Conservation (phyloP, 2,888 invertebrate genomes). For the Acronicta psi region DNA sequence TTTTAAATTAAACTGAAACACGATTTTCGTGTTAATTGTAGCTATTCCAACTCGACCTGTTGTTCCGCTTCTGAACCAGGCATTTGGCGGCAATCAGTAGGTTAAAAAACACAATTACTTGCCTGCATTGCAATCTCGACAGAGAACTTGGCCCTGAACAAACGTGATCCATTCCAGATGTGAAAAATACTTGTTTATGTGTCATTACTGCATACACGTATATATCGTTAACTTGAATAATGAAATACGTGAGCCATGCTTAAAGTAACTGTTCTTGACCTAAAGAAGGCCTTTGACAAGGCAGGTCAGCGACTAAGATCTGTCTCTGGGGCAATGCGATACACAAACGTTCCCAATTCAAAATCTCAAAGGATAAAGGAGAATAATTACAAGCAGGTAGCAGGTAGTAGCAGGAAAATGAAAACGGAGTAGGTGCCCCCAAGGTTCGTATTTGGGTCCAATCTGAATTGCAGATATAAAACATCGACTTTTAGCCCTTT, state of each 20-base stretch:
- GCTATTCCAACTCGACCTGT: slow-evolving; percentile 8
- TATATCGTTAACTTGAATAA: not conserved
- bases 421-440: slow-evolving; percentile 1
- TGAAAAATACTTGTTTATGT: slow-evolving; percentile 1
- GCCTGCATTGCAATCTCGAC: slow-evolving; percentile 4
- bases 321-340: not conserved
- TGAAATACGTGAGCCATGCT: not conserved
- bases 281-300: slow-evolving; percentile 18
- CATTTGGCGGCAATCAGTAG: slow-evolving; percentile 10
- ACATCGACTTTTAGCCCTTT: not conserved
- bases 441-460: slow-evolving; percentile 18
- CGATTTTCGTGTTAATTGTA: slow-evolving; percentile 26
- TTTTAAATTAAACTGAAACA: slow-evolving; percentile 25
- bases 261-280: not conserved
- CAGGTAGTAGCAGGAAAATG: not conserved
- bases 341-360: not conserved
- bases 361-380: too few species aligned
- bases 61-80: slow-evolving; percentile 16
- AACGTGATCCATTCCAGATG: slow-evolving; percentile 14
- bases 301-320: not conserved
- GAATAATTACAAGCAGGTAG: too few species aligned
- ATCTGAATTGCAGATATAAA: too few species aligned
- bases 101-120: slow-evolving; percentile 8
- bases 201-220: not conserved
- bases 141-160: slow-evolving; percentile 14